Base-by-base conservation (phyloP, 2,888 invertebrate genomes). In the Eilema caniola region DNA sequence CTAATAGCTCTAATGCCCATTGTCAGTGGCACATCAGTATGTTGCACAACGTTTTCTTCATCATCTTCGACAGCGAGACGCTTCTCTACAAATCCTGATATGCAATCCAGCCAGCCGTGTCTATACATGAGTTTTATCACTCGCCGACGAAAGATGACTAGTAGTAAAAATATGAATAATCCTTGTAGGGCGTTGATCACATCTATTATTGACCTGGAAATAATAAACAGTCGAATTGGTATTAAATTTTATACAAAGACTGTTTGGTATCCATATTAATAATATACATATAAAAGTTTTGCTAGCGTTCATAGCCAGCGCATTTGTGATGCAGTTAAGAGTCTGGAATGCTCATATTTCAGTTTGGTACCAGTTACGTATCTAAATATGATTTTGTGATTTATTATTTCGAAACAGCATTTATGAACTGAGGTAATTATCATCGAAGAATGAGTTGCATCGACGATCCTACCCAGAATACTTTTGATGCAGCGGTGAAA, bases 131-230 rank as follows among this genome's bases (percentile, higher is more conserved):
- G 92, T 74, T 95, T 92, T 14, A 96, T 81, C 0, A 96, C 96
- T 10, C 95, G 90, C 75, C 93, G 94, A 12, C 96, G 90, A 76
- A 96, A 95, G 53, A 96, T 92, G n/a, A 97, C 96, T 71, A 96
- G 86, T 60, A 96, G 86, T 33, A 96, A 73, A 86, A 97, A 97
- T 81, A 96, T 96, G 59, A 96, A 78, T n/a, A 96, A 79, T 0
- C 97, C 97, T 90, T 97, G 96, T 8, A 96, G 88, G 1, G 94
- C 89, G 89, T 97, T 97, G 75, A 96, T 88, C 57, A 96, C 87
- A 88, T 97, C 97, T 3, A 96, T 88, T 31, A 96, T 86, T 11
- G 94, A 86, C 96, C 96, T 96, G 92, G 76, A 81, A 79, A 76
- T 77, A 59, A 69, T 61, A 60, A 56, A 64, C 3, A 24, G n/a